A percentile compares a stretch with the other conserved stretches of the same genome.
Evolutionary conservation across 2,113 vertebrate species (phyloP).

Genomic region (Microtus montanus): DNA sequence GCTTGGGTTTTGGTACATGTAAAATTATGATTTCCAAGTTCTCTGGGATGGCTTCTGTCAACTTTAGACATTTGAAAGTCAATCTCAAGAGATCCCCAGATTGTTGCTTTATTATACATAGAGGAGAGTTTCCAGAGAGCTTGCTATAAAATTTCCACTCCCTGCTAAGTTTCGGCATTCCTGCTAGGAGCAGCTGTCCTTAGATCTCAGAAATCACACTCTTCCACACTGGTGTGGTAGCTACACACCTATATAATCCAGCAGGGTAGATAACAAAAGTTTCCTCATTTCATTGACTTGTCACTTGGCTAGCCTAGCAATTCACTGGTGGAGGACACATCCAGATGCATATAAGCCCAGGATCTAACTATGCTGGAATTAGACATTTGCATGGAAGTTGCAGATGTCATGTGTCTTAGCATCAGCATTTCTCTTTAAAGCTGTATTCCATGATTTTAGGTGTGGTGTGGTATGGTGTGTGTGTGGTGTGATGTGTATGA

Average conservation of each 20-base stretch:
- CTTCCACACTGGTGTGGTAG: conserved; percentile 3
- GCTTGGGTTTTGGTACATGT: conserved; percentile 29
- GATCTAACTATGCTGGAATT: background rate
- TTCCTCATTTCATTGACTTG: background rate
- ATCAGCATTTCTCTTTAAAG: background rate
- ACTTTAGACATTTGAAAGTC: conserved; percentile 52
- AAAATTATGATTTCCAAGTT: conserved; percentile 47
- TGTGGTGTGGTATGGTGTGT: background rate
- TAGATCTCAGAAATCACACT: conserved; percentile 28
- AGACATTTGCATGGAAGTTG: background rate
- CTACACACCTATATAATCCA: background rate
- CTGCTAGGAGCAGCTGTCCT: conserved; percentile 25
- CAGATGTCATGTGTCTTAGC: background rate
- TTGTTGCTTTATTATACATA: conserved; percentile 41
- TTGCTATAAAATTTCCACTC: conserved; percentile 1
- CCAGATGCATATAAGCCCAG: background rate
- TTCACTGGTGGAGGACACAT: background rate
- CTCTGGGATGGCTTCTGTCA: conserved; percentile 45
- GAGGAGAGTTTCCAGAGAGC: conserved; percentile 51
- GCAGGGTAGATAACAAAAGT: background rate
- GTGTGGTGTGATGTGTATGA: background rate
- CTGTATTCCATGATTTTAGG: background rate
- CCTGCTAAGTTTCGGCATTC: conserved; percentile 45
- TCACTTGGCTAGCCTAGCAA: background rate
- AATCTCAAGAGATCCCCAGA: conserved; percentile 49